phyloP scores from a whole-genome alignment of 2,113 vertebrate species.

The Anthoscopus minutus region DNA sequence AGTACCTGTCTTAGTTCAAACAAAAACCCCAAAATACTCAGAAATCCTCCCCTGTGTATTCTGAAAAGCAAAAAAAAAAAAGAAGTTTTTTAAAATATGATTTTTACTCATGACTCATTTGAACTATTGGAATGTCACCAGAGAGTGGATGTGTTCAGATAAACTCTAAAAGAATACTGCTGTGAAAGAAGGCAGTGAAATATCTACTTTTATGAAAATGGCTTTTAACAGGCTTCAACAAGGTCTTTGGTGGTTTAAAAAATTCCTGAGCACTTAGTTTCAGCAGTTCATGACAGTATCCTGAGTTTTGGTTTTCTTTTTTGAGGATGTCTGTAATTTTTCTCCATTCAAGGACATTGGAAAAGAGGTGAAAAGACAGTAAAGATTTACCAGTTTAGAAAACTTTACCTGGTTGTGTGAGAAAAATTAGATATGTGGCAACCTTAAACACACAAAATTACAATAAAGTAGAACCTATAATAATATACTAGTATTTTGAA shows the following conservation, averaged over 20 bases:
- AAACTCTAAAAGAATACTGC: not conserved
- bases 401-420: not conserved
- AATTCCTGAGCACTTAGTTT: constrained; percentile 25
- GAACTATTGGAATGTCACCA: not conserved
- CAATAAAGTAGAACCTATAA: not conserved
- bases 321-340: constrained; percentile 4
- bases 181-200: not conserved
- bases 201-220: not conserved
- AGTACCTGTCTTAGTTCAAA: not conserved
- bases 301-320: not conserved
- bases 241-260: not conserved
- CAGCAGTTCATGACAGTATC: not conserved
- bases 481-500: not conserved
- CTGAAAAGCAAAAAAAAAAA: not conserved
- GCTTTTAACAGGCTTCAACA: not conserved
- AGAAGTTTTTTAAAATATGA: not conserved
- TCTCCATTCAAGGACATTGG: not conserved
- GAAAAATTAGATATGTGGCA: not conserved
- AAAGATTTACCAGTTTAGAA: not conserved
- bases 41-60: not conserved
- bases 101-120: not conserved
- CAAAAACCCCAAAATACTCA: not conserved
- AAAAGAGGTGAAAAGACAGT: not conserved
- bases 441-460: not conserved
- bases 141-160: not conserved